Evolutionary conservation across 2,797 vertebrate genomes (phyloP), one percentile per base, ranked within the genome.

Genomic region (Anguilla anguilla): DNA sequence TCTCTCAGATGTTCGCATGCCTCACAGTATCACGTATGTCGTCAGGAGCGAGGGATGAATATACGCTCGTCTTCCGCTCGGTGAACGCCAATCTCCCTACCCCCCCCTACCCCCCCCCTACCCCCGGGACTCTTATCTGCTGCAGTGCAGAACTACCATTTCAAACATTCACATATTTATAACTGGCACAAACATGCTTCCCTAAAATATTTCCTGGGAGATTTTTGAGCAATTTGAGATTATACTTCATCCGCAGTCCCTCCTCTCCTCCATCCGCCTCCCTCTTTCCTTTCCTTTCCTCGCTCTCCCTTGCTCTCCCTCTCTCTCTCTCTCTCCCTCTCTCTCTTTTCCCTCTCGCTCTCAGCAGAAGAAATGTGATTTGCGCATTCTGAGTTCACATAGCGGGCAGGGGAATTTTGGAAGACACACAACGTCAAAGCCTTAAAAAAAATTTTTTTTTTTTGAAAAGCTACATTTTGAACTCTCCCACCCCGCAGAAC

Each of bases 151-250:
- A 94, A 93, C 92, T 87, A 83, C 84, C 87, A 82, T 91, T 91
- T 92, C 90, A 88, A 53, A 91, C 91, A 90, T 94, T 94, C 92
- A 94, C 93, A 92, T 92, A 94, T 95, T 94, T 93, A 93, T 91
- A 89, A 89, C 94, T 92, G 93, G 91, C 91, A 91, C 90, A 93
- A 90, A 91, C 91, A 91, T 93, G 90, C 92, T 91, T 91, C 90
- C 91, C 92, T 94, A 89, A 91, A 94, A 95, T 91, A 90, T 93
- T 92, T 93, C 93, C 93, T 87, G 87, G 85, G 93, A 95, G 93
- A 94, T 95, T 95, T 51, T 94, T 91, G 92, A 94, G 94, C 94
- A 94, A 94, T 94, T 95, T 91, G 91, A 94, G 95, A 95, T 96
- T 96, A 95, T 93, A 94, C 92, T 93, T 94, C 94, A 94, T 94